A percentile compares a stretch with the other conserved stretches of the same genome.
Evolutionary conservation across 2,888 invertebrate genomes (phyloP).

Genomic region (Halocaridina rubra): DNA sequence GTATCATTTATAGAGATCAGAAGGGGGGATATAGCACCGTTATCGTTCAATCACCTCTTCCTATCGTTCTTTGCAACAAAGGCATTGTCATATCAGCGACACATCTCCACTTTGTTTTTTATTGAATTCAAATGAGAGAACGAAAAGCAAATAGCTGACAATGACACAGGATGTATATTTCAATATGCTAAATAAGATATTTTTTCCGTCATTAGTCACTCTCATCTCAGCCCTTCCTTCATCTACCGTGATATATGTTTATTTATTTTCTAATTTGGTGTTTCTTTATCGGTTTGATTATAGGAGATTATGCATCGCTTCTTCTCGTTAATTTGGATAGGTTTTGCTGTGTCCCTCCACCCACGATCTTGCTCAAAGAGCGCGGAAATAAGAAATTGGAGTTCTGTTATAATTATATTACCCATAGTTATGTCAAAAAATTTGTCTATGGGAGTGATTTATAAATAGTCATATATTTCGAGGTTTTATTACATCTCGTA

Average conservation of each 20-base stretch:
- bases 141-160: neutral
- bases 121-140: conserved; percentile 13
- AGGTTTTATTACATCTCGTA: no score
- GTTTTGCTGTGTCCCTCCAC: no score
- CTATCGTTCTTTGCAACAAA: no score
- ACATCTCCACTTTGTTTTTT: neutral
- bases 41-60: no score
- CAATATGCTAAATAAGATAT: conserved; percentile 5
- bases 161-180: neutral
- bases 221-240: no score
- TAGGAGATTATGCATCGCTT: neutral
- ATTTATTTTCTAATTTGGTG: neutral
- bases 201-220: neutral
- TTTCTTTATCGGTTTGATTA: neutral
- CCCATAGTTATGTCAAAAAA: neutral
- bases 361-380: neutral
- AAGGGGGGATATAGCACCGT: no score
- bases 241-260: neutral
- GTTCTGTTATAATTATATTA: neutral
- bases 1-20: neutral
- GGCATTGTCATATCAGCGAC: neutral
- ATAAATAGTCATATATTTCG: neutral
- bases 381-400: neutral
- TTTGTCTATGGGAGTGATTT: neutral
- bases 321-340: neutral